Percentiles rank a stretch among this genome's conserved stretches.
Conservation (phyloP, 2,888 invertebrate genomes). For the Lasius platythorax region DNA sequence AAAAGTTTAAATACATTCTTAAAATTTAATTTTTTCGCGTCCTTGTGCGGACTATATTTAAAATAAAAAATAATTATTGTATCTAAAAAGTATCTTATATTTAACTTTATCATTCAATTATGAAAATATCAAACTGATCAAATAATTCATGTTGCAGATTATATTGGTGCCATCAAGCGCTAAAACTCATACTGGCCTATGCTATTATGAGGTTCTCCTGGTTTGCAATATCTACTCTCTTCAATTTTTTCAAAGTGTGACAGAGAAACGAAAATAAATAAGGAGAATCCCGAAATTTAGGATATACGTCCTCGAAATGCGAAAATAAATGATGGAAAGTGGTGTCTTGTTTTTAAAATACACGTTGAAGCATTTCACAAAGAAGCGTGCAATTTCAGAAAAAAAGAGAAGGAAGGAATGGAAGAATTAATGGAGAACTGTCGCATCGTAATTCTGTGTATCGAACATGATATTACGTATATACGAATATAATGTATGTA, state of each 20-base stretch:
- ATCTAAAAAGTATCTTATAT: not conserved
- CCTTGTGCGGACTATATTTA: not conserved
- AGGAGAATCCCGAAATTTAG: not conserved
- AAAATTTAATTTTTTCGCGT: too few species aligned
- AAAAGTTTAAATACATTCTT: too few species aligned
- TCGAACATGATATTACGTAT: not conserved
- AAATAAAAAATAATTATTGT: not conserved
- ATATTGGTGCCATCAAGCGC: slow-evolving; percentile 84
- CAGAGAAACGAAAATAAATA: not conserved
- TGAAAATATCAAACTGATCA: not conserved
- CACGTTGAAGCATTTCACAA: not conserved
- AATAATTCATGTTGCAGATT: slow-evolving; percentile 78
- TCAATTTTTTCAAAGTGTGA: slow-evolving; percentile 55
- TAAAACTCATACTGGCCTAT: slow-evolving; percentile 81
- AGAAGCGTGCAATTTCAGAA: slow-evolving; percentile 9
- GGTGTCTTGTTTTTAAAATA: not conserved
- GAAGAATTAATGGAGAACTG: not conserved
- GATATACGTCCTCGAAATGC: not conserved
- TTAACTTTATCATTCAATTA: not conserved
- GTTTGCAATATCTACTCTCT: slow-evolving; percentile 71
- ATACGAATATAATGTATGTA: not conserved
- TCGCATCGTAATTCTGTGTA: not conserved
- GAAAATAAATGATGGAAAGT: not conserved
- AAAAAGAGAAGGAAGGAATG: not conserved
- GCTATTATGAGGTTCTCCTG: slow-evolving; percentile 79